Evolutionary conservation across 1,140 invertebrate species (phyloP).

Genomic region (Muscidifurax raptorellus): DNA sequence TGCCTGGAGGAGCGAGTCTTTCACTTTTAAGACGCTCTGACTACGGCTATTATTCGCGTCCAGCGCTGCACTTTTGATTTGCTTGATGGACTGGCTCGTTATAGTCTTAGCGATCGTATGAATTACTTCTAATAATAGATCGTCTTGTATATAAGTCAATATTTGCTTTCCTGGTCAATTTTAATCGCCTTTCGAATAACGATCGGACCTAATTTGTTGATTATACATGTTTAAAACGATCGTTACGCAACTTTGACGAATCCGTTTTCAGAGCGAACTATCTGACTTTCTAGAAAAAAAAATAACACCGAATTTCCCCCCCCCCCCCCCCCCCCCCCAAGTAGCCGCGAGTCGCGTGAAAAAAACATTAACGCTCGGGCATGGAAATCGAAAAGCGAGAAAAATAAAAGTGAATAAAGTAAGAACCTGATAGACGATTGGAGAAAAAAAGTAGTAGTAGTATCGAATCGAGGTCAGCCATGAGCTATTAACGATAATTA

Average conservation of each 20-base stretch:
- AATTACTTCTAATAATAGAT: too few relatives aligned
- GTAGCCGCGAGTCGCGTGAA: background rate
- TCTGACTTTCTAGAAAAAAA: conserved; percentile 31
- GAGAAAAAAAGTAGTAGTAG: conserved; percentile 13
- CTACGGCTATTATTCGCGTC: background rate
- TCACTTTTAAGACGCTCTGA: background rate
- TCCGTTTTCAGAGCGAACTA: background rate
- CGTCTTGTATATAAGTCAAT: too few relatives aligned
- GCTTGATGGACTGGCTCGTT: background rate
- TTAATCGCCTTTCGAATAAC: too few relatives aligned
- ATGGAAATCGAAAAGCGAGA: background rate
- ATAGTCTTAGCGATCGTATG: too few relatives aligned
- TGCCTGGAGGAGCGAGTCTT: background rate
- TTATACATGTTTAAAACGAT: too few relatives aligned
- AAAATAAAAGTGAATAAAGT: background rate
- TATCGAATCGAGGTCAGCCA: conserved; percentile 18
- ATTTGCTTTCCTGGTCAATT: too few relatives aligned
- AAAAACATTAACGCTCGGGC: background rate
- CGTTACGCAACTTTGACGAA: conserved; percentile 16
- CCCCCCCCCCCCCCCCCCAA: too few relatives aligned
- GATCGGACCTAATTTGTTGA: too few relatives aligned
- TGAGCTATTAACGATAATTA: conserved; percentile 25
- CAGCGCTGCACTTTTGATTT: background rate
- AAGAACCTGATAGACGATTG: conserved; percentile 1
- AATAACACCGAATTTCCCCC: background rate